Evolutionary conservation across 2,113 vertebrate species (phyloP).

Genomic region (Oenanthe melanoleuca): DNA sequence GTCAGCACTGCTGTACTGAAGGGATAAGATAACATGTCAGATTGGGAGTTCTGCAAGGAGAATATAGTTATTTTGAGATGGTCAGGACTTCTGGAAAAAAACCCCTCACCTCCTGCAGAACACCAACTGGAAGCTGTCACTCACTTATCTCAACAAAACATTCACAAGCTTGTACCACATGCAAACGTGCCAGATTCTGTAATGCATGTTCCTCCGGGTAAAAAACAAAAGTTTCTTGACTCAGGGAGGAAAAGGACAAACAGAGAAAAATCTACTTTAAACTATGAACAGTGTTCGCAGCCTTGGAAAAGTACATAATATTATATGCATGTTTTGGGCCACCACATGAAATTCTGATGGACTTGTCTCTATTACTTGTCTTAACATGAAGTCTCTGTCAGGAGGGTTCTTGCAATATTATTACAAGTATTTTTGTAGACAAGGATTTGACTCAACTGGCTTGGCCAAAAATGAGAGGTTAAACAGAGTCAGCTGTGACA

Average conservation of each 20-base stretch:
- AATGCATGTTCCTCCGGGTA: background rate
- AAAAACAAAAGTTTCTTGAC: background rate
- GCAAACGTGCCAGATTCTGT: background rate
- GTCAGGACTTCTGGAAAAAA: background rate
- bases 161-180: background rate
- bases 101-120: background rate
- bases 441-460: background rate
- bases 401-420: background rate
- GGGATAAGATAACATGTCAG: slow-evolving; percentile 11
- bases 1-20: background rate
- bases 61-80: background rate
- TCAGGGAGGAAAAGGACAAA: background rate
- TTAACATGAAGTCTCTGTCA: background rate
- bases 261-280: background rate
- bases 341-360: background rate
- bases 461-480: background rate
- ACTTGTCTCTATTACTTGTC: background rate
- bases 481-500: background rate
- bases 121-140: slow-evolving; percentile 31
- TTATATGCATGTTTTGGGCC: background rate
- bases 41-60: background rate
- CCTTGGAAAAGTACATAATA: background rate
- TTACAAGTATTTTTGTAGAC: background rate
- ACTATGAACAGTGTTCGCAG: background rate
- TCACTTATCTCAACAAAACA: slow-evolving; percentile 58